Evolutionary conservation across 1,140 invertebrate genomes (phyloP).

Genomic region (Cherax destructor): DNA sequence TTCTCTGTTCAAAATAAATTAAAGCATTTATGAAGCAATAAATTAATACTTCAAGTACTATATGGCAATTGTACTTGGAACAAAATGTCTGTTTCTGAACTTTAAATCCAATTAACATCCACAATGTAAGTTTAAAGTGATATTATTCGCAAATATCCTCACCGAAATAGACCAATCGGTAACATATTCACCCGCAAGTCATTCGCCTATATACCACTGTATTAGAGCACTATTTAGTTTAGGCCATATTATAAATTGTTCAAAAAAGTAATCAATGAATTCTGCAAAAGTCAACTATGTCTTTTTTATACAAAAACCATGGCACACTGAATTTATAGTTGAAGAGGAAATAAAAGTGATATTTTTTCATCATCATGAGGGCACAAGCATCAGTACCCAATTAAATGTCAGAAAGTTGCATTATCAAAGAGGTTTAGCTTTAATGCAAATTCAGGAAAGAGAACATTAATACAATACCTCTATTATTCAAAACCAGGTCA

Average conservation of each 20-base stretch:
- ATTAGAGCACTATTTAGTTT: constrained; percentile 30
- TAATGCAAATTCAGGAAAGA: constrained; percentile 9
- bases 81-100: not conserved
- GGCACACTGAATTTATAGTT: constrained; percentile 35
- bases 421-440: constrained; percentile 18
- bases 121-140: constrained; percentile 10
- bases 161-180: constrained; percentile 20
- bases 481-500: not conserved
- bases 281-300: constrained; percentile 17
- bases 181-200: constrained; percentile 46
- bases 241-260: constrained; percentile 19
- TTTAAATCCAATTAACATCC: constrained; percentile 31
- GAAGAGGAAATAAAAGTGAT: not conserved
- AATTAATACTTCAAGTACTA: not conserved
- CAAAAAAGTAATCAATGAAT: constrained; percentile 2
- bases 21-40: not conserved
- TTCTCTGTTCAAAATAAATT: constrained; percentile 7
- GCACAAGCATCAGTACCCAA: constrained; percentile 1
- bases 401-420: not conserved
- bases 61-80: constrained; percentile 14
- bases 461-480: not conserved
- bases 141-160: constrained; percentile 28
- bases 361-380: constrained; percentile 3
- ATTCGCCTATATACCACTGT: constrained; percentile 20
- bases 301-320: constrained; percentile 40